phyloP scores from a whole-genome alignment of 2,113 vertebrate species.

The Campylomormyrus tamandua region DNA sequence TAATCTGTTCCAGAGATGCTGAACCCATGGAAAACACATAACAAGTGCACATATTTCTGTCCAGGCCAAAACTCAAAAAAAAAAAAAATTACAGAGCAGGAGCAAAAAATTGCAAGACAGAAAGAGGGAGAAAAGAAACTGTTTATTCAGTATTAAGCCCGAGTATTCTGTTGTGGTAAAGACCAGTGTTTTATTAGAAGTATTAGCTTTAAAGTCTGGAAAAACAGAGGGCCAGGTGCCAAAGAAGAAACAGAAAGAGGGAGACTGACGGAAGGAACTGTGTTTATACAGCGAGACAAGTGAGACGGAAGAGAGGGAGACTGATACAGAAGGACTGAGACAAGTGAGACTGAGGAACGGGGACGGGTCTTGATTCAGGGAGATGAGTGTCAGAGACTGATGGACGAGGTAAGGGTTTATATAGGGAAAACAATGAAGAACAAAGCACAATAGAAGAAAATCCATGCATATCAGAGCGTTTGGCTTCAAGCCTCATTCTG shows the following conservation, averaged over 20 bases:
- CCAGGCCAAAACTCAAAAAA: slow-evolving; percentile 54
- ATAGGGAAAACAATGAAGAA: not conserved
- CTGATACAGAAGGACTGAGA: not conserved
- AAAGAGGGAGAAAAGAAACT: slow-evolving; percentile 55
- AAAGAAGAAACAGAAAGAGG: not conserved
- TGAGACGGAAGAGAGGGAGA: not conserved
- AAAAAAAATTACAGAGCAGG: slow-evolving; percentile 29
- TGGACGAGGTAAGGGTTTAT: not conserved
- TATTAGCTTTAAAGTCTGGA: not conserved
- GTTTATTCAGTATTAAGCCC: slow-evolving; percentile 69
- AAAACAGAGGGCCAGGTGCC: not conserved
- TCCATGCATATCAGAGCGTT: not conserved
- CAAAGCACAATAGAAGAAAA: not conserved
- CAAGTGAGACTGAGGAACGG: not conserved
- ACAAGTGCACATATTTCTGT: slow-evolving; percentile 71
- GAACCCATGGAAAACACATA: slow-evolving; percentile 69
- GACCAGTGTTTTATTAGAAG: slow-evolving; percentile 62
- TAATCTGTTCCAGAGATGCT: slow-evolving; percentile 21
- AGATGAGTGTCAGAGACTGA: not conserved
- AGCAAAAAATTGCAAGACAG: slow-evolving; percentile 6
- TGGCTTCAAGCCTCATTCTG: not conserved
- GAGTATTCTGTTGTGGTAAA: slow-evolving; percentile 68
- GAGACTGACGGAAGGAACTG: not conserved
- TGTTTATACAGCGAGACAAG: not conserved
- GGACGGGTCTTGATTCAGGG: not conserved